Percentiles rank a stretch among this genome's conserved stretches.
Evolutionary conservation across 2,113 vertebrate genomes (phyloP).

Genomic region (Axis porcinus): DNA sequence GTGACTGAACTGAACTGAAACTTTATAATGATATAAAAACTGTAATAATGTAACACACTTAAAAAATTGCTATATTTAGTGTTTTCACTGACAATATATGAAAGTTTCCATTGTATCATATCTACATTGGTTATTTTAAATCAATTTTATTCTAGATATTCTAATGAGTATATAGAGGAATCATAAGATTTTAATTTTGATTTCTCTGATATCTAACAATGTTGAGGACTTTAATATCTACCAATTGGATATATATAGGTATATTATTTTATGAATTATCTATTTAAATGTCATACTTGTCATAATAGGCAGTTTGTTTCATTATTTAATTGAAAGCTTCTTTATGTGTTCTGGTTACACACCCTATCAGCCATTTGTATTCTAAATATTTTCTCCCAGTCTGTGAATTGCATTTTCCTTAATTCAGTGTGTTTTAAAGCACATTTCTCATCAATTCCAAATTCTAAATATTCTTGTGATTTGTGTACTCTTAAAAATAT

Average conservation of each 20-base stretch:
- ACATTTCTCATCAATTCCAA: background rate
- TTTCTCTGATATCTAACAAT: background rate
- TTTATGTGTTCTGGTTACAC: background rate
- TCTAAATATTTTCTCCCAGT: background rate
- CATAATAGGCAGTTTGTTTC: background rate
- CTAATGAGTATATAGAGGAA: background rate
- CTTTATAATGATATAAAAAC: background rate
- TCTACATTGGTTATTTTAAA: background rate
- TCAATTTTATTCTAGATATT: background rate
- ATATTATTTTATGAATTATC: background rate
- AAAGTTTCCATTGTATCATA: background rate
- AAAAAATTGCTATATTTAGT: background rate
- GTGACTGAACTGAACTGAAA: background rate
- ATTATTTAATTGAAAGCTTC: background rate
- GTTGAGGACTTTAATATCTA: background rate
- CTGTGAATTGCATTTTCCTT: background rate
- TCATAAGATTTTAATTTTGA: background rate
- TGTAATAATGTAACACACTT: background rate
- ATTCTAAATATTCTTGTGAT: background rate
- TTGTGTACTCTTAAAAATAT: background rate
- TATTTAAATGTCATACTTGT: background rate
- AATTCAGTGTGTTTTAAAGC: background rate
- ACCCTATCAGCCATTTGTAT: background rate
- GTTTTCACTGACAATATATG: background rate
- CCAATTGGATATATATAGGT: background rate